Evolutionary conservation across 2,797 vertebrate species (phyloP).

Genomic region (Xerus rutilus): DNA sequence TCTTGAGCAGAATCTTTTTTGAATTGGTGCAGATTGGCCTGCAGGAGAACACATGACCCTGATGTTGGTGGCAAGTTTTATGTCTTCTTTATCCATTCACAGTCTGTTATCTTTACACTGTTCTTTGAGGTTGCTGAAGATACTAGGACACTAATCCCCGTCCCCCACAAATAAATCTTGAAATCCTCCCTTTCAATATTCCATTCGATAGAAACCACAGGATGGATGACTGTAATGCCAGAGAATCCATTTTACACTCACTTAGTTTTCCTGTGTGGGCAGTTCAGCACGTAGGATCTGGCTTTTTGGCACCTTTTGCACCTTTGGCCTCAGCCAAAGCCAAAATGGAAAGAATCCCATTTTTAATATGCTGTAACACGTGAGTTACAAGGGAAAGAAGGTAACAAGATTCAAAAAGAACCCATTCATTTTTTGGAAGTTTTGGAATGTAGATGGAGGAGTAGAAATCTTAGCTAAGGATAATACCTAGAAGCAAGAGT

Average conservation of each 20-base stretch:
- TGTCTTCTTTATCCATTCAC: background rate
- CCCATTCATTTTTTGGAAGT: background rate
- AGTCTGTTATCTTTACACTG: background rate
- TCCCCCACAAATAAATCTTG: background rate
- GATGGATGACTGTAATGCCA: background rate
- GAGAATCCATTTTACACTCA: background rate
- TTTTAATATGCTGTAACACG: background rate
- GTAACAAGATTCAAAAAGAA: background rate
- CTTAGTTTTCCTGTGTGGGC: background rate
- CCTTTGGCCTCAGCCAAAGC: background rate
- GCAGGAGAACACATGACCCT: background rate
- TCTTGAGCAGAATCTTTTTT: background rate
- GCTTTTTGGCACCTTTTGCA: background rate
- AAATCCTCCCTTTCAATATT: background rate
- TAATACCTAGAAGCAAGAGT: background rate
- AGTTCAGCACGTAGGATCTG: background rate
- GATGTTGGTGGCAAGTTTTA: background rate
- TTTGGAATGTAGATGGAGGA: background rate
- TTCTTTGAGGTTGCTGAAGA: background rate
- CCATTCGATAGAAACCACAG: background rate
- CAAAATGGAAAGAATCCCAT: background rate
- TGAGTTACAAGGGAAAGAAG: background rate
- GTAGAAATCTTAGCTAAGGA: background rate
- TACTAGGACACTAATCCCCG: background rate
- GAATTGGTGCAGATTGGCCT: background rate